Evolutionary conservation across 2,113 vertebrate species (phyloP), one percentile per base, ranked within the genome.

Genomic region (Austrofundulus limnaeus): DNA sequence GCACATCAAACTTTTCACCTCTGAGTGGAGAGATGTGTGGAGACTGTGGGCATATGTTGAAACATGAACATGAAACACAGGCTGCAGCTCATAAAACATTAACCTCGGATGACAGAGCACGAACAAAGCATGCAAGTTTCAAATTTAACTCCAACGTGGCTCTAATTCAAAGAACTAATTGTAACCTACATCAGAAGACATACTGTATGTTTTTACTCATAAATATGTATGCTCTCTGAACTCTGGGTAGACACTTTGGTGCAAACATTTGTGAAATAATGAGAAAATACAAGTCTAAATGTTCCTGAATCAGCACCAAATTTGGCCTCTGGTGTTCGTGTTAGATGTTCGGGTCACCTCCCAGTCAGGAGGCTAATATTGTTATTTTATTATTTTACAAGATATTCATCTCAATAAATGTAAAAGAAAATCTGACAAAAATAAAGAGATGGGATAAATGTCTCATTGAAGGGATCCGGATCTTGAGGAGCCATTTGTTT

Each of bases 51-150:
- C 48, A 65, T 19, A 17, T 19, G 60, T 39, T 84, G 79, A 80
- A 85, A 85, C 64, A 50, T 72, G 78, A 82, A 80, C 78, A 78
- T 77, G 68, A 82, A 77, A 75, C 61, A 34, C 51, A 25, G 64
- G 42, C 60, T 21, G 19, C 21, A 4, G 52, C 72, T 86, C 80
- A 85, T 90, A 6, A 88, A 90, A 78, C 15, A 88, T 87, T 85
- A 64, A 88, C 46, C 38, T 28, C 14, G 70, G 70, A 81, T 79
- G 75, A 75, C 75, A 72, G 77, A 83, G 81, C 79, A 75, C 81
- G 82, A 85, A 80, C 79, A 78, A 87, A 80, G 48, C 66, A 79
- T 80, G 66, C 75, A 62, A 59, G 4, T 74, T 78, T 83, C 52
- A 70, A 70, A 62, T 72, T 49, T 20, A 45, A n/a, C 24, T 47